A percentile compares a stretch with the other conserved stretches of the same genome.
Evolutionary conservation across 2,113 vertebrate species (phyloP).

Genomic region (Cavia porcellus): DNA sequence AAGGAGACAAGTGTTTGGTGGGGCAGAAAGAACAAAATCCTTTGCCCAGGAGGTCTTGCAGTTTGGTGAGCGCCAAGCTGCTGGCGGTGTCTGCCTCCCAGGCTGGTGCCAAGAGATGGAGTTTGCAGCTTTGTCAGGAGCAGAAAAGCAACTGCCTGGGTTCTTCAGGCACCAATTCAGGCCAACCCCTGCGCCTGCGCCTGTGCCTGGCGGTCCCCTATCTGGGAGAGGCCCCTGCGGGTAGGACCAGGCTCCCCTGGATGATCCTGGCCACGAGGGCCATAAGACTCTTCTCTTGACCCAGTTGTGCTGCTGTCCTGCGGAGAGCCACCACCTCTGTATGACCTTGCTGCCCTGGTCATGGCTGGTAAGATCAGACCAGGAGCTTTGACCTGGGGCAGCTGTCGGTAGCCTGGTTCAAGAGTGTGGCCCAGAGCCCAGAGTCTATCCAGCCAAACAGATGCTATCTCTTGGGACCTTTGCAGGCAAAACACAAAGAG

Average conservation of each 20-base stretch:
- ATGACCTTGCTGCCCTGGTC: neutral
- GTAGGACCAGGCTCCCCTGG: fast-evolving
- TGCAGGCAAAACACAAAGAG: constrained; percentile 16
- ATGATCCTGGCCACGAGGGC: neutral
- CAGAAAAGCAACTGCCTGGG: too few relatives aligned
- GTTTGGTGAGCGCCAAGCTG: neutral
- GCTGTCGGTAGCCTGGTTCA: constrained; percentile 64
- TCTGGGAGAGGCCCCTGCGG: fast-evolving
- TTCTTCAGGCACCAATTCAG: neutral
- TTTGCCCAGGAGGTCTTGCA: neutral
- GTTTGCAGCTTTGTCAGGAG: neutral
- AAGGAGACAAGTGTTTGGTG: constrained; percentile 70
- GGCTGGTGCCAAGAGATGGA: neutral
- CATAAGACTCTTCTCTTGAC: fast-evolving
- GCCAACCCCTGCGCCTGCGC: neutral
- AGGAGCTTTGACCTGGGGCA: constrained; percentile 39
- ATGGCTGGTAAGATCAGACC: neutral
- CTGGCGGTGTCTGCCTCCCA: neutral
- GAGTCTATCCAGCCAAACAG: constrained; percentile 62
- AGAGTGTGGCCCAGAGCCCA: constrained; percentile 11
- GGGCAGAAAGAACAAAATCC: constrained; percentile 50
- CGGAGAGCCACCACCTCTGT: fast-evolving
- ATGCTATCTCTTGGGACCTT: constrained; percentile 56
- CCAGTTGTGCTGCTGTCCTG: neutral
- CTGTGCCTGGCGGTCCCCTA: fast-evolving